These are phyloP conservation scores for Cydia amplana DNA, from an alignment of 1,140 invertebrate species.

Conservation along the genomic window DNA sequence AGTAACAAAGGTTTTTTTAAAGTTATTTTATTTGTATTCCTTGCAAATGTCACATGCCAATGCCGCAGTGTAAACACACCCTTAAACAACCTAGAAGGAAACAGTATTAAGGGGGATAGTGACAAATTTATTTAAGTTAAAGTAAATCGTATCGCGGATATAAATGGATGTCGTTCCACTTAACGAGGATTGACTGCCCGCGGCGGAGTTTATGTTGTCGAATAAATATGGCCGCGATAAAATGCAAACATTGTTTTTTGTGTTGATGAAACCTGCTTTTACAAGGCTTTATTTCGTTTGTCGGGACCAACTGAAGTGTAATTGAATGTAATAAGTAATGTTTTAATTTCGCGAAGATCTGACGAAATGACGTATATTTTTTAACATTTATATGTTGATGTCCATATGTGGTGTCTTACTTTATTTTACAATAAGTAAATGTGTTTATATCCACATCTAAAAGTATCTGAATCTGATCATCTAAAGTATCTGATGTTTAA, in stretches of 20 bases:
- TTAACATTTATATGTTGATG: too few species aligned
- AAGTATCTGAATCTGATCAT: too few species aligned
- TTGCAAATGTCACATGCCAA: neutral
- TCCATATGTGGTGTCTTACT: too few species aligned
- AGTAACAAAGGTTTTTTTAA: too few species aligned
- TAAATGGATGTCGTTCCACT: conserved; percentile 9
- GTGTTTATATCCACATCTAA: too few species aligned
- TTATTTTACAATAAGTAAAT: too few species aligned
- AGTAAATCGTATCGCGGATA: conserved; percentile 13
- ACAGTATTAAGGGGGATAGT: conserved; percentile 24
- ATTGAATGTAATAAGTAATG: too few species aligned
- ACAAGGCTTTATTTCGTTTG: neutral
- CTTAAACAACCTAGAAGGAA: neutral
- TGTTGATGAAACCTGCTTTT: neutral
- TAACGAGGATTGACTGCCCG: conserved; percentile 27
- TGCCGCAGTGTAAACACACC: neutral
- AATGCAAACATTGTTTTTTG: conserved; percentile 3
- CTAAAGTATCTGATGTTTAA: too few species aligned
- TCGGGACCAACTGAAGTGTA: too few species aligned
- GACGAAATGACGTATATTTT: too few species aligned
- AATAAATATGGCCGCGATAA: conserved; percentile 10
- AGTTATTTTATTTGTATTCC: too few species aligned
- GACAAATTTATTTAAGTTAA: conserved; percentile 33
- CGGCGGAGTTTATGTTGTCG: conserved; percentile 3
- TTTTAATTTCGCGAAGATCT: too few species aligned